These are phyloP conservation scores for Agelas oroides DNA, from an alignment of 37 sponge, comb jelly and placozoan species.

Conservation along the genomic window DNA sequence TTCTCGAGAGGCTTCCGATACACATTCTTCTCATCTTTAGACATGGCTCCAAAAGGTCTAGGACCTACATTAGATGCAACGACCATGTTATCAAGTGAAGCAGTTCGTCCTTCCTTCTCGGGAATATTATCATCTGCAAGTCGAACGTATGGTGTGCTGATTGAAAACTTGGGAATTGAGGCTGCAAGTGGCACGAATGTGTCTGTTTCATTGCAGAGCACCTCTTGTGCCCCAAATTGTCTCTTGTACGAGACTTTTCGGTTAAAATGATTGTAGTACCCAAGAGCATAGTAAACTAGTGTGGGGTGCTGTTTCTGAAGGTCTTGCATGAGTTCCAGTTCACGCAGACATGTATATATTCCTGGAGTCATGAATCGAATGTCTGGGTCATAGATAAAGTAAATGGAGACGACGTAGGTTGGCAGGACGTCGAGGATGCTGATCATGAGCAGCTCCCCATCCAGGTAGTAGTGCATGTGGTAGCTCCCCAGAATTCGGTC, in stretches of 20 bases:
- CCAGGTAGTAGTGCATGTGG: conserved; percentile 58
- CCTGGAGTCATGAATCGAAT: conserved; percentile 62
- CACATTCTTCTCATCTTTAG: neutral
- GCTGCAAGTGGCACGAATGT: conserved; percentile 7
- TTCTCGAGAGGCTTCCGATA: neutral
- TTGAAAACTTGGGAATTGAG: neutral
- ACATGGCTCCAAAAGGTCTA: neutral
- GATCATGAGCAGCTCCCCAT: conserved; percentile 39
- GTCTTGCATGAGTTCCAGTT: conserved; percentile 33
- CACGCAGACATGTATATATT: conserved; percentile 39
- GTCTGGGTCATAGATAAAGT: conserved; percentile 67
- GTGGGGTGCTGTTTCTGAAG: conserved; percentile 20
- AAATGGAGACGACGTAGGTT: conserved; percentile 61
- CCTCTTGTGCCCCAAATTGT: conserved; percentile 51
- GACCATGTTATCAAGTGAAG: neutral
- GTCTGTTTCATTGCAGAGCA: conserved; percentile 48
- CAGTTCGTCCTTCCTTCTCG: conserved; percentile 9
- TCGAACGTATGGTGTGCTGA: neutral
- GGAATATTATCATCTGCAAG: conserved; percentile 21
- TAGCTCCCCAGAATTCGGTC: conserved; percentile 21
- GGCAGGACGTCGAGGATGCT: conserved; percentile 61
- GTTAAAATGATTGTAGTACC: conserved; percentile 45
- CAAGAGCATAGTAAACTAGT: conserved; percentile 47
- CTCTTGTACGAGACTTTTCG: conserved; percentile 59
- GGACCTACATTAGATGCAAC: neutral